phyloP scores from a whole-genome alignment of 2,888 invertebrate genomes.

The Ormyrus labotus region DNA sequence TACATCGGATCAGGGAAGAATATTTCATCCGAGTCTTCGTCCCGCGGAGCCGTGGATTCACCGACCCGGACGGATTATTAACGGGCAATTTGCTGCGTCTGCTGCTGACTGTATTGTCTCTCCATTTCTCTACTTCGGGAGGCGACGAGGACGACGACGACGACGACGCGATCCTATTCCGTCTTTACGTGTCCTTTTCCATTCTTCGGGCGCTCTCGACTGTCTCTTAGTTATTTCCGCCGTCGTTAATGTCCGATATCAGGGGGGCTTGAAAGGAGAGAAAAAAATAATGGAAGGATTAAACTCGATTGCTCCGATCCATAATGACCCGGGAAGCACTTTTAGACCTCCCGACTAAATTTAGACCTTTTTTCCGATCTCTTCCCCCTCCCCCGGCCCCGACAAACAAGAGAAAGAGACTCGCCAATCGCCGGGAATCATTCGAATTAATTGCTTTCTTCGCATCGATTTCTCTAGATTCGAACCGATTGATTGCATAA shows the following conservation, averaged over 20 bases:
- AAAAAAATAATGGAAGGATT: conserved; percentile 54
- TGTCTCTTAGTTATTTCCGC: conserved; percentile 60
- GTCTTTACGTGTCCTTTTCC: conserved; percentile 51
- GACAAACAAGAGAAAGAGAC: conserved; percentile 14
- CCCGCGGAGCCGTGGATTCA: conserved; percentile 59
- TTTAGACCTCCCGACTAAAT: conserved; percentile 26
- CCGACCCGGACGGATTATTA: conserved; percentile 71
- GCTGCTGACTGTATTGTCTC: conserved; percentile 74
- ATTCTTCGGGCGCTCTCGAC: conserved; percentile 57
- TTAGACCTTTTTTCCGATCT: conserved; percentile 32
- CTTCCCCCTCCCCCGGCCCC: background rate
- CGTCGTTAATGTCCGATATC: conserved; percentile 60
- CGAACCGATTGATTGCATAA: conserved; percentile 27
- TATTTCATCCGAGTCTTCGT: conserved; percentile 68
- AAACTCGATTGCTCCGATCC: conserved; percentile 49
- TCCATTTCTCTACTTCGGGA: conserved; percentile 41
- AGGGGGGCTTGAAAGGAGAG: conserved; percentile 45
- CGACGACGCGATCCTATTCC: conserved; percentile 8
- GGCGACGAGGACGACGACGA: background rate
- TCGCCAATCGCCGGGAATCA: conserved; percentile 50
- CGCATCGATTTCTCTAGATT: conserved; percentile 1
- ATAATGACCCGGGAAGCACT: conserved; percentile 43
- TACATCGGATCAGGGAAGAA: conserved; percentile 74
- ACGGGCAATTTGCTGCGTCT: conserved; percentile 75
- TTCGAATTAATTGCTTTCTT: conserved; percentile 54